Percentiles rank a stretch among this genome's conserved stretches.
These are phyloP conservation scores for Mythimna pallens DNA, from an alignment of 2,888 invertebrate species.

Conservation along the genomic window DNA sequence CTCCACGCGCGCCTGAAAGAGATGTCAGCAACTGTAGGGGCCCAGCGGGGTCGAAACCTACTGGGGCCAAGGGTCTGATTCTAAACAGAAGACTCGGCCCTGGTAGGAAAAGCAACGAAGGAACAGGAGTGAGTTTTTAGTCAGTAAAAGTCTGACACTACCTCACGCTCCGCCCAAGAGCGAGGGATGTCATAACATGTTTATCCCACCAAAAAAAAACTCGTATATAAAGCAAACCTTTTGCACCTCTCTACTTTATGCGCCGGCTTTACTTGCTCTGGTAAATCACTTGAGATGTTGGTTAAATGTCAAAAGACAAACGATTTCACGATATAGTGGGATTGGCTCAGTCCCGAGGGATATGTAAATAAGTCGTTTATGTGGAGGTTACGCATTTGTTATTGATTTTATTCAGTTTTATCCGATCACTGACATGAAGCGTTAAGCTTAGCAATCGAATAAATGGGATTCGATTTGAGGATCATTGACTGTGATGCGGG, in stretches of 20 bases:
- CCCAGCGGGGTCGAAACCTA: no score
- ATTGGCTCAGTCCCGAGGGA: slow-evolving; percentile 15
- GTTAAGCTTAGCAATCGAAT: not conserved
- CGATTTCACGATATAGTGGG: slow-evolving; percentile 23
- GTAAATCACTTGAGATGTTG: slow-evolving; percentile 41
- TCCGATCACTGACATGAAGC: not conserved
- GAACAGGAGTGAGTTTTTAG: no score
- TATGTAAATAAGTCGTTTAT: slow-evolving; percentile 12
- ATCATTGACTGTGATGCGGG: not conserved
- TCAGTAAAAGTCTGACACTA: no score
- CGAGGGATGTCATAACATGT: no score
- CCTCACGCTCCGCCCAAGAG: no score
- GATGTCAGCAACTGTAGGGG: no score
- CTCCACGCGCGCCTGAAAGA: no score
- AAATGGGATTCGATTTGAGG: not conserved
- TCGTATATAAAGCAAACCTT: not conserved
- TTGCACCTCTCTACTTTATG: not conserved
- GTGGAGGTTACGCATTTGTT: slow-evolving; percentile 13
- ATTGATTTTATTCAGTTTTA: slow-evolving; percentile 17
- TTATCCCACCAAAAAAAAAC: no score
- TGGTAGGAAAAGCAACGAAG: no score
- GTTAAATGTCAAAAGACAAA: slow-evolving; percentile 33
- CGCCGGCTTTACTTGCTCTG: slow-evolving; percentile 5
- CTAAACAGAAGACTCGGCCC: no score
- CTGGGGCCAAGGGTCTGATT: no score